Evolutionary conservation across 2,113 vertebrate genomes (phyloP).

Genomic region (pig (Sus scrofa)): T2T-Sscrofa CM000814.6:67198001-67198500

Average conservation of each 20-base stretch:
- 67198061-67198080: neutral
- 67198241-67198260: neutral
- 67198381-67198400: neutral
- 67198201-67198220: neutral
- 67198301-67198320: neutral
- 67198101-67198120: neutral
- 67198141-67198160: fast-evolving
- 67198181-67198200: neutral
- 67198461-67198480: neutral
- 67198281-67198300: neutral
- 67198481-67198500: neutral
- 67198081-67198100: neutral
- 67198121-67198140: neutral
- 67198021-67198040: neutral
- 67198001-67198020: neutral
- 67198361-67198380: neutral
- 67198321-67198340: neutral
- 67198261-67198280: neutral
- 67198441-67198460: neutral
- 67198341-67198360: neutral
- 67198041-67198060: neutral
- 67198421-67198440: neutral
- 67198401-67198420: neutral
- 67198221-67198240: neutral
- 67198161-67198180: too few relatives aligned